Conservation (phyloP, 1,140 invertebrate genomes). For the Choristoneura fumiferana region DNA sequence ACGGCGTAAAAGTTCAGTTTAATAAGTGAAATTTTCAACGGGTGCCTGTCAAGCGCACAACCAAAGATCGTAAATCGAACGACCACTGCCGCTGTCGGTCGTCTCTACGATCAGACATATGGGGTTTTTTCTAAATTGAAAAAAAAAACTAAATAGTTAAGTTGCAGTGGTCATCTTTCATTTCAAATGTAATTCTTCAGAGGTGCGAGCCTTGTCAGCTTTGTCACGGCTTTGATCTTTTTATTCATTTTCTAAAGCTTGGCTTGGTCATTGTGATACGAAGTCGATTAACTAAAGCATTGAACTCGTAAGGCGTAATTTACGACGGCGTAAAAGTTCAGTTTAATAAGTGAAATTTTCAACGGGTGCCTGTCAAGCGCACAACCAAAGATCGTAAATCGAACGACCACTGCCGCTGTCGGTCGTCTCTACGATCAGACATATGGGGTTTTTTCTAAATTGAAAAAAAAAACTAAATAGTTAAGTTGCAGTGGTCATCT, state of each 20-base stretch:
- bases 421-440: constrained; percentile 28
- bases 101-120: constrained; percentile 27
- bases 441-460: too few species aligned
- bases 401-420: constrained; percentile 9
- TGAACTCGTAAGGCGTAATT: constrained; percentile 68
- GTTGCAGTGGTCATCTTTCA: too few species aligned
- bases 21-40: constrained; percentile 62
- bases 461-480: too few species aligned
- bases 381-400: constrained; percentile 41
- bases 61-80: constrained; percentile 41
- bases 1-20: constrained; percentile 64
- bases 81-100: constrained; percentile 2
- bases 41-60: constrained; percentile 31
- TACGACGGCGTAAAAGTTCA: constrained; percentile 65
- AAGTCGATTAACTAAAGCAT: constrained; percentile 51
- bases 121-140: too few species aligned
- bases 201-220: too few species aligned
- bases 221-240: too few species aligned
- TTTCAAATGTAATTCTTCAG: too few species aligned
- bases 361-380: constrained; percentile 38
- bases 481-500: too few species aligned
- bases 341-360: constrained; percentile 64
- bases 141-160: too few species aligned
- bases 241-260: too few species aligned
- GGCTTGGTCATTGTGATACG: too few species aligned